Base-by-base conservation (phyloP, 2,888 invertebrate genomes). In the Hydropsyche betteni region DNA sequence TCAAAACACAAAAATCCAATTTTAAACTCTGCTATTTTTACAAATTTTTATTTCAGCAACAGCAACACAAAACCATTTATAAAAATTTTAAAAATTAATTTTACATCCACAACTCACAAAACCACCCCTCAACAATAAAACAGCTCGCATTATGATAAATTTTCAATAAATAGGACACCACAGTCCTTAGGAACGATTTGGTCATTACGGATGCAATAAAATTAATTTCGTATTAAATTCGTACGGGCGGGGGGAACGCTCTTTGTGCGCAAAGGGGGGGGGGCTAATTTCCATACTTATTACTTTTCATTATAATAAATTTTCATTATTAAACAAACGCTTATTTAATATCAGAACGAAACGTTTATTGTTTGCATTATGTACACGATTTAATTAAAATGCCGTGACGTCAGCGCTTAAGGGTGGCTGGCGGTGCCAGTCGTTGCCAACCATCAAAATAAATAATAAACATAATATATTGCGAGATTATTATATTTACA, bases 311-410 rank as follows among this genome's bases (percentile, higher is more conserved):
- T 68, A 74, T 74, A 74, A 74, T 74, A 74, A 74, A 68, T 74
- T 74, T 68, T 68, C 74, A 74, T 74, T 74, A 74, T 74, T 74
- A 74, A 74, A 74, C 74, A 74, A 74, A 74, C 68, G 74, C 68
- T 74, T 68, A 68, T 74, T 74, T 74, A 64, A 74, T 68, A 74
- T 68, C 68, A 74, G 51, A 72, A 72, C 55, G 72, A 61, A 61
- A 72, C 72, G 72, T 72, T 72, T 72, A 72, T 72, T 72, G 72
- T 72, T 72, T 72, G 72, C 72, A 72, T 72, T 72, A 72, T 51
- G 38, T 72, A 72, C 72, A 61, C 61, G 72, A 72, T 72, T 72
- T 72, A 72, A 72, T 72, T 72, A 72, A 72, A 72, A 72, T 72
- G 55, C 72, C 72, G 50, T 72, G 72, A 72, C 72, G 72, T 72